Percentiles rank a stretch among this genome's conserved stretches.
phyloP scores from a whole-genome alignment of 2,113 vertebrate genomes.

The Chloebia gouldiae region DNA sequence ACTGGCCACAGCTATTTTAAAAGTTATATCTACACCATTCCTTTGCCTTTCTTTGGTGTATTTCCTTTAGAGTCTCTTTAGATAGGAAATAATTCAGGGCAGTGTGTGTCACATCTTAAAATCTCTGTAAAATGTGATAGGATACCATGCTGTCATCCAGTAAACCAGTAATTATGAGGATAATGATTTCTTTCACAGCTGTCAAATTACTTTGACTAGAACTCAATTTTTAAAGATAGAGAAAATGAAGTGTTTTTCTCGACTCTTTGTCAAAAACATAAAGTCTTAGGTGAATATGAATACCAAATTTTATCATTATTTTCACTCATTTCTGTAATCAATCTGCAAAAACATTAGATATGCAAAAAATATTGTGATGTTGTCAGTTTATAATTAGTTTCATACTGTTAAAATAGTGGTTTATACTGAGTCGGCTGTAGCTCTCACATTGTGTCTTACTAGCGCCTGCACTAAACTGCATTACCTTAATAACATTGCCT shows the following conservation, averaged over 20 bases:
- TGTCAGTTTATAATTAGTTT: background rate
- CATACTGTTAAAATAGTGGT: background rate
- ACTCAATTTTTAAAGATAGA: background rate
- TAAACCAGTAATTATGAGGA: background rate
- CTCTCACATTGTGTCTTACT: background rate
- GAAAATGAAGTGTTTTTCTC: slow-evolving; percentile 14
- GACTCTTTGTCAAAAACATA: background rate
- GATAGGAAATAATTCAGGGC: background rate
- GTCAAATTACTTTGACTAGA: slow-evolving; percentile 22
- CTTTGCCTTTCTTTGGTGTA: background rate
- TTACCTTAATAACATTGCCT: background rate
- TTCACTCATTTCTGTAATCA: background rate
- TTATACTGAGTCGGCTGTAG: background rate
- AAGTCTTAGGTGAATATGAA: background rate
- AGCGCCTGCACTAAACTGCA: background rate
- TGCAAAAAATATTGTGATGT: background rate
- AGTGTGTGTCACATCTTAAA: background rate
- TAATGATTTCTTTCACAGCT: background rate
- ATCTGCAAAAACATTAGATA: background rate
- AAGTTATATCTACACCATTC: background rate
- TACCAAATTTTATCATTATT: background rate
- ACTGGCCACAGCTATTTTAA: background rate
- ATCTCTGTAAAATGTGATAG: background rate
- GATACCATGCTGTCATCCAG: background rate
- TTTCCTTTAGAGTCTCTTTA: background rate